A percentile compares a stretch with the other conserved stretches of the same genome.
Evolutionary conservation across 2,797 vertebrate genomes (phyloP).

Genomic region (Chelmon rostratus): DNA sequence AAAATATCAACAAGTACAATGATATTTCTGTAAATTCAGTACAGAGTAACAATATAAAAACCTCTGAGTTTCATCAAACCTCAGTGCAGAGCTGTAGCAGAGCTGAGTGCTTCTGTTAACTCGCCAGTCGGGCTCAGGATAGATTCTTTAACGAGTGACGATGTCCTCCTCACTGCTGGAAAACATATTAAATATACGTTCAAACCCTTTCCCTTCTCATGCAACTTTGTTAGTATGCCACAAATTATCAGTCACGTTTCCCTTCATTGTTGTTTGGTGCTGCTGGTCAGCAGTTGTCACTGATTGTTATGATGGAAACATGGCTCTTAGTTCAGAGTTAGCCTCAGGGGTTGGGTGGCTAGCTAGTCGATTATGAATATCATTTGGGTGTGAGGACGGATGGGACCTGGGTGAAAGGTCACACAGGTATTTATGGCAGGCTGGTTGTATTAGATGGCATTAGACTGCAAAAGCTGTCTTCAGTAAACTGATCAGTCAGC

Average conservation of each 20-base stretch:
- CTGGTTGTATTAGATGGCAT: neutral
- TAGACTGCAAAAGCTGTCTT: too few relatives aligned
- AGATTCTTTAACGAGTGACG: neutral
- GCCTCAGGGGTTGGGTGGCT: neutral
- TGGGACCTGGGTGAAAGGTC: neutral
- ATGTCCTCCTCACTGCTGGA: neutral
- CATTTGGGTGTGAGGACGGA: neutral
- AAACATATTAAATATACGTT: too few relatives aligned
- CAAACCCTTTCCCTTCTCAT: neutral
- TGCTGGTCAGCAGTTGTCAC: neutral
- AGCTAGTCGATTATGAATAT: neutral
- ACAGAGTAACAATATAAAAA: neutral
- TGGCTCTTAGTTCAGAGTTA: neutral
- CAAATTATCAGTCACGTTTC: neutral
- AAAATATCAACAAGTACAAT: neutral
- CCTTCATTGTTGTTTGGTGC: neutral
- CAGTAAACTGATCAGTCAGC: too few relatives aligned
- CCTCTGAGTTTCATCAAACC: neutral
- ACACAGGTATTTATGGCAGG: neutral
- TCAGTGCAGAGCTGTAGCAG: neutral
- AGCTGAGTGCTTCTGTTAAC: neutral
- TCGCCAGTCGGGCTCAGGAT: neutral
- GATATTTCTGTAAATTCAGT: neutral
- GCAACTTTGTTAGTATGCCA: neutral
- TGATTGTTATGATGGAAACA: slow-evolving; percentile 1